Percentiles rank a stretch among this genome's conserved stretches.
phyloP scores from a whole-genome alignment of 2,888 invertebrate genomes.

The Prenolepis imparis region DNA sequence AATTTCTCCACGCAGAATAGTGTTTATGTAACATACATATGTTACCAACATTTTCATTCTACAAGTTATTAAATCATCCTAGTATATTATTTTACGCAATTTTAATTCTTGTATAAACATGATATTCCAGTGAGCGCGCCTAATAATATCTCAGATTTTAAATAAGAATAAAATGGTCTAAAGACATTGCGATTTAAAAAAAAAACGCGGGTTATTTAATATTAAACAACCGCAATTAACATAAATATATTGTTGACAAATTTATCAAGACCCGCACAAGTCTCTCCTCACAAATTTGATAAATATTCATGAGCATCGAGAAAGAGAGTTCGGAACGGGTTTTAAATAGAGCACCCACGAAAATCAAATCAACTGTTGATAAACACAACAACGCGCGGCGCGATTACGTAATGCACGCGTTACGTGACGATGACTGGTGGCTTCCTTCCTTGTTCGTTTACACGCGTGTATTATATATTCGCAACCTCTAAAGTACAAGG shows the following conservation, averaged over 20 bases:
- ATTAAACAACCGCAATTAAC: neutral
- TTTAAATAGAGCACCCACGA: constrained; percentile 12
- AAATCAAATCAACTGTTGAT: constrained; percentile 75
- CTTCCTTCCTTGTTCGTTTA: constrained; percentile 63
- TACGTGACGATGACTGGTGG: constrained; percentile 69
- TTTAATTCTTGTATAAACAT: neutral
- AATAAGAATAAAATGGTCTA: neutral
- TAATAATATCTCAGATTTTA: neutral
- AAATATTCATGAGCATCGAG: neutral
- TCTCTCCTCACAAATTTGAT: neutral
- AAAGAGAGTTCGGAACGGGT: constrained; percentile 13
- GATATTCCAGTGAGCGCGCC: neutral
- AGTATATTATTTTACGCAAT: neutral
- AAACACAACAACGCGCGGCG: constrained; percentile 56
- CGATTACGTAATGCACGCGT: constrained; percentile 71
- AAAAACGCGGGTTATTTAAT: neutral
- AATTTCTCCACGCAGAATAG: neutral
- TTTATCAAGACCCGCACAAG: neutral
- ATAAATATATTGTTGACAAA: neutral
- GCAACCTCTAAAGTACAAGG: constrained; percentile 72
- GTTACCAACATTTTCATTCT: neutral
- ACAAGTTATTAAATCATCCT: no score
- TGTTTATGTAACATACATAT: neutral
- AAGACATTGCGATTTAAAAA: neutral
- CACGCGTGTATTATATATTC: constrained; percentile 52